Percentiles rank a stretch among this genome's conserved stretches.
phyloP scores from a whole-genome alignment of 2,888 invertebrate genomes.

The Cheilosia urbana region DNA sequence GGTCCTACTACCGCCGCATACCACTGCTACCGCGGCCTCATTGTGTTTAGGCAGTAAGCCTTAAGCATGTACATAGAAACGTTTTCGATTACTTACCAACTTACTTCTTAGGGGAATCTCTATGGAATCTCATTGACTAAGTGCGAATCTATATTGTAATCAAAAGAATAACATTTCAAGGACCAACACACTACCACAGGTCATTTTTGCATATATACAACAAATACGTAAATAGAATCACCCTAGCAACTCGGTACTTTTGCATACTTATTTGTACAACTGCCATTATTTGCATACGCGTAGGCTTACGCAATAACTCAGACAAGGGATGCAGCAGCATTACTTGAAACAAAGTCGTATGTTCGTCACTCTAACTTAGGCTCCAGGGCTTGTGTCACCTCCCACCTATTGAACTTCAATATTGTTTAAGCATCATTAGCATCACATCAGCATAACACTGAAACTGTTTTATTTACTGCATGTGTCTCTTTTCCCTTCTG shows the following conservation, averaged over 20 bases:
- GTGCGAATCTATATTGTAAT: too few relatives aligned
- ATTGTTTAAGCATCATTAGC: slow-evolving; percentile 46
- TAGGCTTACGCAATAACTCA: slow-evolving; percentile 37
- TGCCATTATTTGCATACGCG: slow-evolving; percentile 42
- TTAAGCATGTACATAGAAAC: too few relatives aligned
- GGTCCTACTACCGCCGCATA: too few relatives aligned
- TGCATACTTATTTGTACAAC: slow-evolving; percentile 22
- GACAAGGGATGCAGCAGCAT: slow-evolving; percentile 11
- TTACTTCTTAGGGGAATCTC: too few relatives aligned
- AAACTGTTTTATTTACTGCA: background rate
- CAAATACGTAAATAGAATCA: too few relatives aligned
- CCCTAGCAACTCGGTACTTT: background rate
- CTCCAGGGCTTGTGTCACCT: background rate
- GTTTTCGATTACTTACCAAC: too few relatives aligned
- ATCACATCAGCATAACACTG: slow-evolving; percentile 48
- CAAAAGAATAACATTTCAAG: too few relatives aligned
- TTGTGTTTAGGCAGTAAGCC: too few relatives aligned
- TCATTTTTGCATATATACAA: too few relatives aligned
- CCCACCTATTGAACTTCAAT: slow-evolving; percentile 37
- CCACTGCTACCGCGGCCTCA: too few relatives aligned
- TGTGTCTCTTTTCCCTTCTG: slow-evolving; percentile 19
- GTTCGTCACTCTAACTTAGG: slow-evolving; percentile 5
- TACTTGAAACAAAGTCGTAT: slow-evolving; percentile 14
- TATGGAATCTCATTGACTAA: too few relatives aligned
- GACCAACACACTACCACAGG: too few relatives aligned